These are phyloP conservation scores for Acleris literana DNA, from an alignment of 2,888 invertebrate species.

Conservation along the genomic window DNA sequence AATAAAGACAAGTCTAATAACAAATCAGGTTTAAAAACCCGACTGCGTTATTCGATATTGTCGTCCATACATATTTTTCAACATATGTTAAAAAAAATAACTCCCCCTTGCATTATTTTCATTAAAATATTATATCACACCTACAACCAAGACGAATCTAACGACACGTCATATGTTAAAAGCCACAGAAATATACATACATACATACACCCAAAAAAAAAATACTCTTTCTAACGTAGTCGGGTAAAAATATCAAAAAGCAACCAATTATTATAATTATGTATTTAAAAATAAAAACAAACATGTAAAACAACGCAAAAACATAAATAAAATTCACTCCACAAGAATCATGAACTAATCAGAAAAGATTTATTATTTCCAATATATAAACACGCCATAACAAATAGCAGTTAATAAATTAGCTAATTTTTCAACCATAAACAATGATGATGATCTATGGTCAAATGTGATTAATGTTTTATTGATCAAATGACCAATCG, in stretches of 20 bases:
- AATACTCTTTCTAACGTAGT: no score
- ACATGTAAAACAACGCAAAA: background rate
- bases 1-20: no score
- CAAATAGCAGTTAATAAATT: constrained; percentile 33
- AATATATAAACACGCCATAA: constrained; percentile 19
- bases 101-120: no score
- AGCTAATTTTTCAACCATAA: constrained; percentile 30
- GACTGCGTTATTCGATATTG: no score
- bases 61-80: no score
- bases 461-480: constrained; percentile 25
- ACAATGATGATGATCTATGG: constrained; percentile 35
- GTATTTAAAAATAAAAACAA: background rate
- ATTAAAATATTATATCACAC: no score
- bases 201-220: no score
- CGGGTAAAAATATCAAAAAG: background rate
- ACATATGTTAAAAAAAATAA: no score
- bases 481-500: constrained; percentile 29
- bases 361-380: constrained; percentile 28
- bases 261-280: background rate
- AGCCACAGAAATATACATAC: no score
- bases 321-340: background rate
- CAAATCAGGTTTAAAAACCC: no score
- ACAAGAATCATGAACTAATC: constrained; percentile 15
- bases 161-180: no score
- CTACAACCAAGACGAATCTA: no score